Evolutionary conservation across 2,888 invertebrate species (phyloP).

Genomic region (Pseudococcus viburni): DNA sequence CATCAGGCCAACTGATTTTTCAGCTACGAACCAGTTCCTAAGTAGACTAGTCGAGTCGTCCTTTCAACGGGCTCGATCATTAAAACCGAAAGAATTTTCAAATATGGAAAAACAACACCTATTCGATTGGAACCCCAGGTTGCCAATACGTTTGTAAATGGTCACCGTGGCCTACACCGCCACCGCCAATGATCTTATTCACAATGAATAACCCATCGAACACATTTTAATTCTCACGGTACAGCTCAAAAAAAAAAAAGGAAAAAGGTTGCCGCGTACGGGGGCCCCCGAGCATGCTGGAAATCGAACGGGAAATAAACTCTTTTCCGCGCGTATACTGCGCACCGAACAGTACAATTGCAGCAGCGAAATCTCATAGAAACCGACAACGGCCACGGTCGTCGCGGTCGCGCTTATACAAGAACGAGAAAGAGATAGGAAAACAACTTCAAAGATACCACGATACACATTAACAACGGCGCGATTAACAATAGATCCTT

Average conservation of each 20-base stretch:
- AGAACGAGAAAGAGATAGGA: constrained; percentile 14
- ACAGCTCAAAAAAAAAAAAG: constrained; percentile 14
- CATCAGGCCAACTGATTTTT: background rate
- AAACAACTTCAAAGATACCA: constrained; percentile 62
- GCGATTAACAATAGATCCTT: constrained; percentile 62
- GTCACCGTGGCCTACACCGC: background rate
- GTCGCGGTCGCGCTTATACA: background rate
- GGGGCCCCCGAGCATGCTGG: background rate
- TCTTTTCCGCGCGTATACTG: constrained; percentile 24
- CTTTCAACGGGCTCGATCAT: background rate
- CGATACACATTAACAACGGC: constrained; percentile 61
- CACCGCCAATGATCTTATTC: constrained; percentile 15
- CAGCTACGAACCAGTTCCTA: background rate
- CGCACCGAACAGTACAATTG: constrained; percentile 44
- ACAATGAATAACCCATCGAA: constrained; percentile 20
- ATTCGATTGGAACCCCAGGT: background rate
- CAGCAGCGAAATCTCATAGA: constrained; percentile 42
- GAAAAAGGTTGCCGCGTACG: background rate
- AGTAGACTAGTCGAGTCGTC: background rate
- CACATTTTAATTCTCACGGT: constrained; percentile 43
- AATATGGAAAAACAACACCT: constrained; percentile 35
- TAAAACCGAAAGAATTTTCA: background rate
- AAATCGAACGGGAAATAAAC: constrained; percentile 58
- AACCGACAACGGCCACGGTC: background rate
- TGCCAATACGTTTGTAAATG: background rate